Evolutionary conservation across 2,797 vertebrate genomes (phyloP), one percentile per base, ranked within the genome.

Genomic region (Enteromius unitaeniatus): DNA sequence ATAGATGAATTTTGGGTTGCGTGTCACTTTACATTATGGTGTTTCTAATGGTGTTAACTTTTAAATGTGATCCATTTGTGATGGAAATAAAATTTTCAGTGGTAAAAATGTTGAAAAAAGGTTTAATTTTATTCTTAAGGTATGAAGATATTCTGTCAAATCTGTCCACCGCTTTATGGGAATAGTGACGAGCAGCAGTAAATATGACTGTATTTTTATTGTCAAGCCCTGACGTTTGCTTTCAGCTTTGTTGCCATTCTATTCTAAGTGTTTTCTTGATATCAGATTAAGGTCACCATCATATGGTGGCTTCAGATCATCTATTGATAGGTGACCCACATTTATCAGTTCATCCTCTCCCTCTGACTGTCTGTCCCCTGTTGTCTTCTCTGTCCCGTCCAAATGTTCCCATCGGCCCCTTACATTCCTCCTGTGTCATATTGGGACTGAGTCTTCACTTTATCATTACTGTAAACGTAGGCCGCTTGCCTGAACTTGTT

Each of bases 281-380:
- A n/a, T 73, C 70, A 73, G 70, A 26, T 73, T 73, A 8, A 26
- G 70, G 70, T 31, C 23, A 31, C 23, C 26, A 73, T 17, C n/a
- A 70, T 14, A 11, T 19, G 2, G 23, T 73, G 70, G 23, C 42
- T 47, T 73, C 14, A 47, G 7, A 47, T 47, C 23, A 5, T 73
- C 8, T 73, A 26, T 47, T 73, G 70, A 47, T 47, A 47, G 69
- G 40, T 45, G 42, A 72, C 70, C 45, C 23, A 73, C n/a, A 70
- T 70, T 70, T n/a, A 45, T 23, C n/a, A 69, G 34, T 42, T 69
- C 1, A 42, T 42, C 37, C 19, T 67, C 37, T 65, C 15, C 31
- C 62, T 42, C 37, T 42, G 21, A 42, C 10, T 42, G 42, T 13
- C 37, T 69, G 67, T 42, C 5, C 19, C 37, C 37, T 70, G 67